phyloP scores from a whole-genome alignment of 2,888 invertebrate species.

The Napeogenes inachia region DNA sequence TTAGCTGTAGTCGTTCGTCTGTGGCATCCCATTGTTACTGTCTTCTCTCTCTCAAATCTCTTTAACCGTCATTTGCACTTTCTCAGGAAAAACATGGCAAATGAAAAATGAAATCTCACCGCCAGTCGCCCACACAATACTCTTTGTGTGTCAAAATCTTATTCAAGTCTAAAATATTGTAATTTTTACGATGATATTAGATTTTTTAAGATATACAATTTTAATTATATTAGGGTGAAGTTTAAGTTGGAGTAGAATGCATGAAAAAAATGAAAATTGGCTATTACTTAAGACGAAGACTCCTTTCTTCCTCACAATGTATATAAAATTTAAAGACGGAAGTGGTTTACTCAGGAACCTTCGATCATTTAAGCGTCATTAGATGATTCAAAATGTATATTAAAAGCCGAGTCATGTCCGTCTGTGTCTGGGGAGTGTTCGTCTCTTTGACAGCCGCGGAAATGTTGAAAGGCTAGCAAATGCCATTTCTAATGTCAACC shows the following conservation, averaged over 20 bases:
- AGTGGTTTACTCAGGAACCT: background rate
- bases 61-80: conserved; percentile 69
- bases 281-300: background rate
- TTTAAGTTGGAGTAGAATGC: background rate
- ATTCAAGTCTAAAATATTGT: conserved; percentile 23
- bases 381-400: conserved; percentile 20
- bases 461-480: conserved; percentile 14
- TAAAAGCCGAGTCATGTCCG: conserved; percentile 45
- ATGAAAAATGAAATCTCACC: conserved; percentile 72
- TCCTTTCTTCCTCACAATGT: background rate
- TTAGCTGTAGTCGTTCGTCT: conserved; percentile 39
- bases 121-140: conserved; percentile 46
- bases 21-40: conserved; percentile 34
- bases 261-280: background rate
- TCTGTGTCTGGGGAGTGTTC: conserved; percentile 22
- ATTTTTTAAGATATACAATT: conserved; percentile 10
- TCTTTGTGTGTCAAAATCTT: conserved; percentile 38
- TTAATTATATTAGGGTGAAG: conserved; percentile 10
- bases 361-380: conserved; percentile 16
- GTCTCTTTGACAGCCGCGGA: conserved; percentile 28
- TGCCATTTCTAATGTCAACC: conserved; percentile 2
- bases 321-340: background rate
- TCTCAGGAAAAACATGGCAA: conserved; percentile 58
- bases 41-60: conserved; percentile 55
- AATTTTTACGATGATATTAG: conserved; percentile 3